A percentile compares a stretch with the other conserved stretches of the same genome.
Evolutionary conservation across 2,888 invertebrate genomes (phyloP).

Genomic region (Coenonympha arcania): DNA sequence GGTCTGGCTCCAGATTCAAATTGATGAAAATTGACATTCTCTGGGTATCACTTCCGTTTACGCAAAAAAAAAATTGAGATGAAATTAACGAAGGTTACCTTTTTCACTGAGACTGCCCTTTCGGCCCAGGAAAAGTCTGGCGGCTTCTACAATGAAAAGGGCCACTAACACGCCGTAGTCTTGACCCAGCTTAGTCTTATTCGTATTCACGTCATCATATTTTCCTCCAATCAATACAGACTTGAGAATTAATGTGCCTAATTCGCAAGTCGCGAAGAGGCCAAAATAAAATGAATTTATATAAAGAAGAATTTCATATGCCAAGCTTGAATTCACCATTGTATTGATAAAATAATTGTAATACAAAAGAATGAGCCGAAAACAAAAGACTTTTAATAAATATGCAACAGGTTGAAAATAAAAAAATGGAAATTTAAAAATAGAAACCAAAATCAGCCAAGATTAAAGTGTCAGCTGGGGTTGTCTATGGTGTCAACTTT

Average conservation of each 20-base stretch:
- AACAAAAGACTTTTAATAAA: too few relatives aligned
- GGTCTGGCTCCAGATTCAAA: too few relatives aligned
- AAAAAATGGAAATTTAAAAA: too few relatives aligned
- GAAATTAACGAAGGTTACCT: slow-evolving; percentile 54
- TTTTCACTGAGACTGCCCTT: slow-evolving; percentile 90
- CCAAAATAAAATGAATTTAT: slow-evolving; percentile 92
- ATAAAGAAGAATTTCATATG: slow-evolving; percentile 87
- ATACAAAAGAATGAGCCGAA: too few relatives aligned
- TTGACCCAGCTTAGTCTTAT: slow-evolving; percentile 79
- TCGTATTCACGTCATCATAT: slow-evolving; percentile 77
- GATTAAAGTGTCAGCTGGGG: too few relatives aligned
- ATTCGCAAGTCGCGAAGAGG: slow-evolving; percentile 86
- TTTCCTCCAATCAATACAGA: slow-evolving; percentile 75
- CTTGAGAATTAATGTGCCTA: slow-evolving; percentile 85
- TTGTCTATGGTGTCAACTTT: too few relatives aligned
- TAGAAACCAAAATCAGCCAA: too few relatives aligned
- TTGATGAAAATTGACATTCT: background rate
- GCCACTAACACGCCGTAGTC: slow-evolving; percentile 86
- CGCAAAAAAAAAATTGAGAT: too few relatives aligned
- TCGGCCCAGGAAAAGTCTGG: slow-evolving; percentile 87
- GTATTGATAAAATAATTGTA: background rate
- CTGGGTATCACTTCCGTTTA: too few relatives aligned
- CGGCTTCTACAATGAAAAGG: slow-evolving; percentile 84
- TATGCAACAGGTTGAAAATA: too few relatives aligned
- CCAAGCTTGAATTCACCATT: slow-evolving; percentile 84